Evolutionary conservation across 2,113 vertebrate genomes (phyloP).

Genomic region (Sebastes fasciatus): DNA sequence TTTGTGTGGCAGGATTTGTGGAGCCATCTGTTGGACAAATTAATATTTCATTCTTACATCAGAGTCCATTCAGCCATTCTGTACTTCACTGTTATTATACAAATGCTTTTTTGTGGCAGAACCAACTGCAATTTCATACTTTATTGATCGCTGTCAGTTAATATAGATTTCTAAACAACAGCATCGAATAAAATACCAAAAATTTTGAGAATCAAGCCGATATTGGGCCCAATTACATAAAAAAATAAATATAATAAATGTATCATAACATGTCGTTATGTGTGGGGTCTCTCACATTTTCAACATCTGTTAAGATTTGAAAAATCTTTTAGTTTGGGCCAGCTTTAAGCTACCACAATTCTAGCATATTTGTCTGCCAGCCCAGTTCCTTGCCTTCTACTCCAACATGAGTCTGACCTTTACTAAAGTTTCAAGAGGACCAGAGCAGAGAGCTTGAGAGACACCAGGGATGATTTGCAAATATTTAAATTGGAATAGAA

Average conservation of each 20-base stretch:
- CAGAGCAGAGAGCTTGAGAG: too few relatives aligned
- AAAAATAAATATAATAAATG: too few relatives aligned
- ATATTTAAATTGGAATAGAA: too few relatives aligned
- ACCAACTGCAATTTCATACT: neutral
- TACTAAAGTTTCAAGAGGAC: too few relatives aligned
- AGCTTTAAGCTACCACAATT: too few relatives aligned
- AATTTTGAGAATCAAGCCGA: too few relatives aligned
- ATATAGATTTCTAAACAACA: neutral
- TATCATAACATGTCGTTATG: too few relatives aligned
- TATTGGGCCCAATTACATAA: too few relatives aligned
- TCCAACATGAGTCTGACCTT: neutral
- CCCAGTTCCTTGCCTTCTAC: neutral
- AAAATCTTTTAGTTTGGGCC: too few relatives aligned
- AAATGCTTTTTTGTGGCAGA: neutral
- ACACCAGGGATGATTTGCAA: too few relatives aligned
- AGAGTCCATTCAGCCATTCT: neutral
- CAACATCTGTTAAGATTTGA: too few relatives aligned
- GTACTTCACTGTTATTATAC: neutral
- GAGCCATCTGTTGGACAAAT: constrained; percentile 47
- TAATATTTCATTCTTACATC: neutral
- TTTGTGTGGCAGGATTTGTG: neutral
- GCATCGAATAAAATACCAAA: neutral
- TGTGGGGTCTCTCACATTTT: too few relatives aligned
- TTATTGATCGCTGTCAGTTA: neutral
- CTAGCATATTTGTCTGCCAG: neutral